Base-by-base conservation (phyloP, 2,113 vertebrate genomes). In the Tychaedon coryphoeus region DNA sequence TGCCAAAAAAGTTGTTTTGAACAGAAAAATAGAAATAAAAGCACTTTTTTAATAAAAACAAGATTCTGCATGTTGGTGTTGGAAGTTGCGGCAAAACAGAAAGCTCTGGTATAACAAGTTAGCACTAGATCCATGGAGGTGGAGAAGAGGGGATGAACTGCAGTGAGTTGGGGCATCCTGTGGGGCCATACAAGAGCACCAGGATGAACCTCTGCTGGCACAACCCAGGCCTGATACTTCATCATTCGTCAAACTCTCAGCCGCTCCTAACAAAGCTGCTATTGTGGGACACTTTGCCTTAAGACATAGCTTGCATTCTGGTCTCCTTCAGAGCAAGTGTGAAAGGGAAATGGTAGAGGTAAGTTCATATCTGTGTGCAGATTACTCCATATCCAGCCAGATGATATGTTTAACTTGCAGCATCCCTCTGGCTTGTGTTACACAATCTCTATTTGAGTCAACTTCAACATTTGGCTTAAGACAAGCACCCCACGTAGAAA, bases 1-100 rank as follows among this genome's bases (percentile, higher is more conserved):
- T 94, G 61, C 92, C 86, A 75, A 90, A 93, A 90, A 86, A 16
- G 38, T 94, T 53, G 47, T 79, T 97, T 94, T 78, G 90, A 70
- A 89, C 65, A 56, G 84, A 95, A 95, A 89, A 83, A 70, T 42
- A 92, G 77, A 95, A 96, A 79, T 92, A 83, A 95, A 95, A 90
- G 31, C 51, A 67, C 17, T 23, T 90, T 92, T 93, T 80, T 17
- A 95, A 93, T 88, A 94, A 84, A 94, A 96, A 40, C 86, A 94
- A 95, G 87, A 79, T 95, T 92, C 74, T 92, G 33, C 71, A 66
- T 73, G 81, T 86, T 90, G 77, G 64, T 76, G 33, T 85, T 96
- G 85, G 90, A 90, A 70, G 56, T 62, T 78, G 67, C 16, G 47
- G 38, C 48, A 72, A 85, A 93, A 65, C 51, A 87, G 86, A 92